Base-by-base conservation (phyloP, 2,797 vertebrate genomes). In the Neosilurus mollespiculum region DNA sequence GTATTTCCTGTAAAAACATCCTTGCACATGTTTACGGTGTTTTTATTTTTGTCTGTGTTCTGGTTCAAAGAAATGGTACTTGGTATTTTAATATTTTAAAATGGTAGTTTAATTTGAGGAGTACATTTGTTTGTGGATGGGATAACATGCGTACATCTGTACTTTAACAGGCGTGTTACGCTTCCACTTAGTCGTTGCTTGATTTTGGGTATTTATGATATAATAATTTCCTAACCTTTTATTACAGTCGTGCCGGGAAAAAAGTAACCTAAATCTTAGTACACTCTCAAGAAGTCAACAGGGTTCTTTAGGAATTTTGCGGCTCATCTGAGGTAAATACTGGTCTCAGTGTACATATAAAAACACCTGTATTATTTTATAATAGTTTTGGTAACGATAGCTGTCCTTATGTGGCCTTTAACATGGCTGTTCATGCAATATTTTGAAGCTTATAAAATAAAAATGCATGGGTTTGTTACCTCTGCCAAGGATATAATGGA, bases 11-110 rank as follows among this genome's bases (percentile, higher is more conserved):
- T 30, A 9, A 73, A 64, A n/a, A 78, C 4, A 9, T 77, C n/a
- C 53, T 81, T 81, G 82, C 69, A 81, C 75, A 75, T 78, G 53
- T 30, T 67, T 30, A 59, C 62, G 72, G 51, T 9, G 64, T 34
- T 62, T 3, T n/a, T 73, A 26, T 56, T 43, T 73, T 34, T 6
- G 8, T 15, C 16, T 15, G 34, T 24, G 58, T 16, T 20, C 53
- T 34, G 18, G 9, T 20, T 59, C 70, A 26, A 26, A 80, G 59
- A 83, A 54, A 58, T 20, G 62, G 37, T 54, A 80, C 76, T 67
- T 1, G n/a, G n/a, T n/a, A n/a, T n/a, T n/a, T n/a, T n/a, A n/a
- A n/a, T n/a, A n/a, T n/a, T n/a, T n/a, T n/a, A n/a, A n/a, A n/a
- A n/a, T n/a, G n/a, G n/a, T 12, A 1, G 53, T 30, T 51, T 53